Percentiles rank a stretch among this genome's conserved stretches.
Evolutionary conservation across 2,797 vertebrate genomes (phyloP).

Genomic region (Prionace glauca): DNA sequence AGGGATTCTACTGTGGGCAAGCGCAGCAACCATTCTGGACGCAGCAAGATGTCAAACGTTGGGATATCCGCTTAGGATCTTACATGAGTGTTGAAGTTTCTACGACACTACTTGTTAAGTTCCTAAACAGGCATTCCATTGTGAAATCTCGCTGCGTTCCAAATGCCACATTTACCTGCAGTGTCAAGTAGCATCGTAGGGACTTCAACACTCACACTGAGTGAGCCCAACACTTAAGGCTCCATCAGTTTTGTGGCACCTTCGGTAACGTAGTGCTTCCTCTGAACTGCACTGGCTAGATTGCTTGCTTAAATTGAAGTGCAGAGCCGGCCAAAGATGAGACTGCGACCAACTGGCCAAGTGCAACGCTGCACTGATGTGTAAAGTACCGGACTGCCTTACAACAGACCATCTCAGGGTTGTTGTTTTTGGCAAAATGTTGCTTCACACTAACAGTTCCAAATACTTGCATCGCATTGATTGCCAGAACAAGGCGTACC

Average conservation of each 20-base stretch:
- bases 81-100: too few species aligned
- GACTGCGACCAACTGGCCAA: background rate
- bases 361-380: too few species aligned
- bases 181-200: background rate
- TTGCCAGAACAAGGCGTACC: background rate
- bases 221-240: background rate
- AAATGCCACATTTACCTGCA: too few species aligned
- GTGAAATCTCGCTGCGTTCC: too few species aligned
- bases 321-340: too few species aligned
- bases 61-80: background rate
- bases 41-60: background rate
- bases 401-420: background rate
- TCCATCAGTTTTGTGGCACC: background rate
- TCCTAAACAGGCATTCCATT: too few species aligned
- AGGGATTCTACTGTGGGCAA: background rate
- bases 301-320: background rate
- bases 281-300: background rate
- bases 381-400: background rate
- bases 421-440: background rate
- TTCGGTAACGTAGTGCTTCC: background rate
- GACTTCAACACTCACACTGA: background rate
- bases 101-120: too few species aligned
- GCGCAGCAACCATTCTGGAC: background rate
- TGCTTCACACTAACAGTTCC: background rate
- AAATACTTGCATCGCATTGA: background rate